Evolutionary conservation across 2,113 vertebrate genomes (phyloP), one percentile per base, ranked within the genome.

Genomic region (Sinocyclocheilus maitianheensis): DNA sequence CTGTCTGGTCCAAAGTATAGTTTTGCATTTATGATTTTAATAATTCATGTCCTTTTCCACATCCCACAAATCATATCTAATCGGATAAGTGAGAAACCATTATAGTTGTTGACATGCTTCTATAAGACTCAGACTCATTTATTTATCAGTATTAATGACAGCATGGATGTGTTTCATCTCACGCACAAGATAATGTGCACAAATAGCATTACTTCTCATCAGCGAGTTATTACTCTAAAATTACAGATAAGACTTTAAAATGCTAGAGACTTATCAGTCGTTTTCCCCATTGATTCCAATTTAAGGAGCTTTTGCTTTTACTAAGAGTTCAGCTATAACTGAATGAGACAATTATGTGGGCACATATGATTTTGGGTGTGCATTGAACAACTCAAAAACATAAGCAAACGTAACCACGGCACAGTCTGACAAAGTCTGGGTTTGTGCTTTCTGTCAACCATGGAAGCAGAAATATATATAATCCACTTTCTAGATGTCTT

Each of bases 11-110:
- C 40, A n/a, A 24, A 75, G 22, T 75, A 75, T 24, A 48, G 22
- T 14, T 75, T 75, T 51, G n/a, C 22, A 26, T 24, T 76, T 1
- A 4, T 13, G 43, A 14, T 76, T 74, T 76, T 76, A 76, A 75
- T 24, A 75, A 55, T 51, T 53, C 0, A 51, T 26, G 48, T 16
- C 2, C n/a, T 77, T 55, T 77, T 77, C 75, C 76, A 55, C 76
- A 77, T 77, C 76, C 26, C 26, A 34, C 26, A 77, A 77, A 77
- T 55, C 26, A 34, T 18, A 55, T 77, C 24, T 55, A 77, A 77
- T 22, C 24, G 1, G 24, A 22, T 72, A 16, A 37, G 34, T 40
- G 76, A 18, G 48, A 77, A 55, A 77, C 51, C 76, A 77, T 77
- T 53, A 55, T 30, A 53, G 0, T 11, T 77, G 26, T 34, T 53